Evolutionary conservation across 2,888 invertebrate genomes (phyloP), one percentile per base, ranked within the genome.

Genomic region (Noctua fimbriata): DNA sequence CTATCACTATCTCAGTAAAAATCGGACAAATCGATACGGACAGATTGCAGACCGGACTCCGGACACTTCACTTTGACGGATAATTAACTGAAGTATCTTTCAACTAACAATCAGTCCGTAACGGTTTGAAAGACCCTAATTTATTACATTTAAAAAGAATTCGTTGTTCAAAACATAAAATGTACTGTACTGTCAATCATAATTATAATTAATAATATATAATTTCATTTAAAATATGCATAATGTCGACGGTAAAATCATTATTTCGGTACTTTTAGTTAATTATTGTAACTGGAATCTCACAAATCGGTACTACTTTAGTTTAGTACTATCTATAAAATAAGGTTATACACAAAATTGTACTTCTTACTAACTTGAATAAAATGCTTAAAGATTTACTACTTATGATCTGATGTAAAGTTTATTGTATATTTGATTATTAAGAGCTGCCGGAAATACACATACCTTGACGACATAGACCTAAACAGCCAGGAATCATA

Each of bases 151-250:
- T 16, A 49, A 79, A 41, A 87, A 69, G 73, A 82, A 72, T 91
- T 93, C 92, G 92, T 91, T 92, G 93, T 86, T 72, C 66, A 41
- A 74, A 86, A 78, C 70, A 82, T 71, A 85, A 85, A 52, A 79
- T 65, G 16, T 69, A 69, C 21, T 65, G 16, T 69, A 69, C 21
- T 52, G n/a, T 47, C 5, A 82, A 63, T 55, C 2, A 24, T 52
- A 36, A 9, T 32, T 47, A 24, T 52, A 52, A 4, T 24, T 28
- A 12, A 55, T 24, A 55, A 55, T 12, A 28, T 28, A 18, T 66
- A 18, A 6, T 36, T 47, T 7, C 16, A 67, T 36, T 67, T 65
- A 16, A 47, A 47, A 24, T n/a, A 21, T 49, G 24, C 36, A 47
- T n/a, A 32, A 18, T 32, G 18, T 41, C 24, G 49, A 81, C 71